Evolutionary conservation across 2,888 invertebrate genomes (phyloP).

Genomic region (Sycophila texana): DNA sequence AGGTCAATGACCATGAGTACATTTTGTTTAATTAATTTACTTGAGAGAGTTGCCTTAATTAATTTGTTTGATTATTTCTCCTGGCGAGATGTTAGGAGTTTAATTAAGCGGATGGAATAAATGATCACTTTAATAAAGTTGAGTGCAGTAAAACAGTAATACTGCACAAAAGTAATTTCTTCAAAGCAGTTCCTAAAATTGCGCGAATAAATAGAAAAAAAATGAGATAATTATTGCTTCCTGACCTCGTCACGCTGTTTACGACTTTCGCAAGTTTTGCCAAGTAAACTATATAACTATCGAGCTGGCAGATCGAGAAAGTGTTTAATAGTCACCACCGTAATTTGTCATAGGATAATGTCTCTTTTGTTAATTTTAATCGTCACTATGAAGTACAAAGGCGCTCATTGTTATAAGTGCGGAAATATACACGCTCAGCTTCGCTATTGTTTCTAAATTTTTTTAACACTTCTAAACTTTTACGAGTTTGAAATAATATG

Average conservation of each 20-base stretch:
- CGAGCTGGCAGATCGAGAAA: background rate
- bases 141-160: background rate
- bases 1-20: background rate
- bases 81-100: background rate
- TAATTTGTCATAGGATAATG: background rate
- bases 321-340: background rate
- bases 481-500: background rate
- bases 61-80: background rate
- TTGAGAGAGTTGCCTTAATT: background rate
- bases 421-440: background rate
- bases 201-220: too few species aligned
- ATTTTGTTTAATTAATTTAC: background rate
- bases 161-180: background rate
- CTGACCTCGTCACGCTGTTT: background rate
- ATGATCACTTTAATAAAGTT: background rate
- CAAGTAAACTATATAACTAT: background rate
- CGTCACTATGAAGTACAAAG: background rate
- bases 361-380: background rate
- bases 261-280: background rate
- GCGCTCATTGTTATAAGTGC: background rate
- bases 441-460: background rate
- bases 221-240: background rate
- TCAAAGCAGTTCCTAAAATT: too few species aligned
- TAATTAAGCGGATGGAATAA: background rate
- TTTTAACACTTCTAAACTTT: background rate